These are phyloP conservation scores for Paraescarpia echinospica DNA, from an alignment of 1,140 invertebrate genomes.

Conservation along the genomic window DNA sequence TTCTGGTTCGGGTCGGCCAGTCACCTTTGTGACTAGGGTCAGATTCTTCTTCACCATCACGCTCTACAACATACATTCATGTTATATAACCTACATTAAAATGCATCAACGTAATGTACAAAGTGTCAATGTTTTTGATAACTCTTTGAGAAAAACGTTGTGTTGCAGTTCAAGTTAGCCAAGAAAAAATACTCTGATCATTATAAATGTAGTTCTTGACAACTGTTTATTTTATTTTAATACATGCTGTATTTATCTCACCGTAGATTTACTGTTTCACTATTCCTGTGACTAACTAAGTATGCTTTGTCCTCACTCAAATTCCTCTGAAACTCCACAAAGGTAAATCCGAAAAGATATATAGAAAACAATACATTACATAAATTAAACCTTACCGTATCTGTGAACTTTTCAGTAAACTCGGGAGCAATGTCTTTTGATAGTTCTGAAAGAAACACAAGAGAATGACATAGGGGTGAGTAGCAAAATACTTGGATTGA, in stretches of 20 bases:
- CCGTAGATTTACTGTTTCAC: too few species aligned
- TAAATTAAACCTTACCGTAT: constrained; percentile 11
- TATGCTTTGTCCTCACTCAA: neutral
- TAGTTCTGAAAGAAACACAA: constrained; percentile 28
- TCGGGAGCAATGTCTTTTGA: constrained; percentile 20
- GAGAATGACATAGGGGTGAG: neutral
- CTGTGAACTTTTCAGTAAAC: constrained; percentile 9
- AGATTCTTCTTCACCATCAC: constrained; percentile 25
- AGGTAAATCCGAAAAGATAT: neutral
- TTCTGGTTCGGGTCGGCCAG: constrained; percentile 50
- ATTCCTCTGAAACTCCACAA: neutral
- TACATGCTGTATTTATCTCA: too few species aligned
- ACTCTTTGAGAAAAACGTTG: too few species aligned
- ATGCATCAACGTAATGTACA: too few species aligned
- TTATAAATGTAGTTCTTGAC: neutral
- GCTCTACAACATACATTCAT: constrained; percentile 20
- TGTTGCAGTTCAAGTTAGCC: neutral
- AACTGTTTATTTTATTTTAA: too few species aligned
- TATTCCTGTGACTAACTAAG: neutral
- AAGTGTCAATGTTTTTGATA: too few species aligned
- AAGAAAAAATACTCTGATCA: neutral
- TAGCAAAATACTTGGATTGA: neutral
- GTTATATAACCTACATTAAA: too few species aligned
- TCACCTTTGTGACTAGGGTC: constrained; percentile 21
- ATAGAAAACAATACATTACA: neutral